These are phyloP conservation scores for Nipponia nippon DNA, from an alignment of 2,113 vertebrate genomes.

Conservation along the genomic window DNA sequence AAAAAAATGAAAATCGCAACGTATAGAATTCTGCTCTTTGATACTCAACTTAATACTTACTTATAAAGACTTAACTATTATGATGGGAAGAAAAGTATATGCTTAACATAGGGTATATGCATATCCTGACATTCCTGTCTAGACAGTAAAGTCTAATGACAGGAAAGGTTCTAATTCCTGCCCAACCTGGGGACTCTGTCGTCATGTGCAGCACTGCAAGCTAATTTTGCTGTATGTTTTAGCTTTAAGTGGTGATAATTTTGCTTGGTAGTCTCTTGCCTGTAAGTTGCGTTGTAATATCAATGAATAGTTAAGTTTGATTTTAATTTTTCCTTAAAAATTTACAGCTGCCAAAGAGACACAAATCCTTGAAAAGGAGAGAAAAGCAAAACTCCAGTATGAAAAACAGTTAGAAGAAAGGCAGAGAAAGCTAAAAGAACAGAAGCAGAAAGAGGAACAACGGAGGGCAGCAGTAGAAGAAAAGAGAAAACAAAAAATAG, in stretches of 20 bases:
- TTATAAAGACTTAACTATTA: not conserved
- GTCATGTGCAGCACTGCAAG: not conserved
- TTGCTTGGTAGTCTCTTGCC: not conserved
- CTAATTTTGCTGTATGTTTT: not conserved
- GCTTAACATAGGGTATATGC: not conserved
- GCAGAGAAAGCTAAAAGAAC: conserved; percentile 86
- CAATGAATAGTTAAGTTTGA: not conserved
- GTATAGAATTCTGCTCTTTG: not conserved
- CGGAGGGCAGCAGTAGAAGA: conserved; percentile 87
- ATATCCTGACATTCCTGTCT: conserved; percentile 3
- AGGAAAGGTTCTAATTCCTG: not conserved
- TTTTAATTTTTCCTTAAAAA: conserved; percentile 6
- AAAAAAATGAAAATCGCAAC: not conserved
- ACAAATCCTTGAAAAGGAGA: conserved; percentile 90
- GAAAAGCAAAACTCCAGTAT: conserved; percentile 86
- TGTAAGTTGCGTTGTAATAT: not conserved
- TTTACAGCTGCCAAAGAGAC: conserved; percentile 83
- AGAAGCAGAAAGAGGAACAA: conserved; percentile 89
- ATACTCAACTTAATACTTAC: not conserved
- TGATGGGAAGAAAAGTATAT: not conserved
- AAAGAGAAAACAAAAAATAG: conserved; percentile 88
- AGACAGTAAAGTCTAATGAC: not conserved
- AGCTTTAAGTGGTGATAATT: not conserved
- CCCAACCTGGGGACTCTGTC: not conserved
- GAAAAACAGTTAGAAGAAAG: conserved; percentile 92